These are phyloP conservation scores for Acyrthosiphon pisum DNA, from an alignment of 1,140 invertebrate species.

Conservation along the genomic window DNA sequence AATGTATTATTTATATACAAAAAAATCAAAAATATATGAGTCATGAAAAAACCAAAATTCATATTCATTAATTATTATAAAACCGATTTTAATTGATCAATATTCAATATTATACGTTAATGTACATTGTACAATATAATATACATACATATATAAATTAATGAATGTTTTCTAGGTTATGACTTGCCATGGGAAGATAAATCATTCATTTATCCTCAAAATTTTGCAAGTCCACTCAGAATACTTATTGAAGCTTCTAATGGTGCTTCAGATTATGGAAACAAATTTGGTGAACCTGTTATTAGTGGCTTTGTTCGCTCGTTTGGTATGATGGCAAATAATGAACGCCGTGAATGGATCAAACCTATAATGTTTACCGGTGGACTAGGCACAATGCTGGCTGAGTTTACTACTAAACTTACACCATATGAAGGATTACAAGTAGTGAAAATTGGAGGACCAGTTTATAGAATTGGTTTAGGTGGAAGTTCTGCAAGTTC, in stretches of 20 bases:
- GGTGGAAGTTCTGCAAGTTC: slow-evolving; percentile 96
- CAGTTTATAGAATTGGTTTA: slow-evolving; percentile 95
- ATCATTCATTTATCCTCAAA: slow-evolving; percentile 79
- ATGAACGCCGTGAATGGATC: slow-evolving; percentile 83
- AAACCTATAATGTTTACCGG: slow-evolving; percentile 99
- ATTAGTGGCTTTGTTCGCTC: slow-evolving; percentile 90
- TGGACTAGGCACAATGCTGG: slow-evolving; percentile 89
- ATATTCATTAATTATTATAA: not conserved
- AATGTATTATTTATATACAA: not conserved
- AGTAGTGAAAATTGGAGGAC: slow-evolving; percentile 94
- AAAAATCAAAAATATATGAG: not conserved
- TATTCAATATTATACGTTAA: not conserved
- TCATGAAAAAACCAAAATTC: not conserved
- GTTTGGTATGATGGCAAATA: slow-evolving; percentile 77
- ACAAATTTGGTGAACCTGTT: slow-evolving; percentile 98
- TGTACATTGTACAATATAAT: no score
- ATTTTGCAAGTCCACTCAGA: slow-evolving; percentile 88
- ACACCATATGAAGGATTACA: slow-evolving; percentile 77
- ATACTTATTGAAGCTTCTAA: slow-evolving; percentile 95
- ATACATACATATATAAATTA: not conserved
- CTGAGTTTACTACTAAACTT: slow-evolving; percentile 78
- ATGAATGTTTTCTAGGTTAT: slow-evolving; percentile 69
- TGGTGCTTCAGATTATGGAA: slow-evolving; percentile 98
- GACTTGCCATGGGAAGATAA: slow-evolving; percentile 86
- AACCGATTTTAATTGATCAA: not conserved